These are phyloP conservation scores for Sebastes reedi DNA, from an alignment of 2,797 vertebrate genomes.

Conservation along the genomic window DNA sequence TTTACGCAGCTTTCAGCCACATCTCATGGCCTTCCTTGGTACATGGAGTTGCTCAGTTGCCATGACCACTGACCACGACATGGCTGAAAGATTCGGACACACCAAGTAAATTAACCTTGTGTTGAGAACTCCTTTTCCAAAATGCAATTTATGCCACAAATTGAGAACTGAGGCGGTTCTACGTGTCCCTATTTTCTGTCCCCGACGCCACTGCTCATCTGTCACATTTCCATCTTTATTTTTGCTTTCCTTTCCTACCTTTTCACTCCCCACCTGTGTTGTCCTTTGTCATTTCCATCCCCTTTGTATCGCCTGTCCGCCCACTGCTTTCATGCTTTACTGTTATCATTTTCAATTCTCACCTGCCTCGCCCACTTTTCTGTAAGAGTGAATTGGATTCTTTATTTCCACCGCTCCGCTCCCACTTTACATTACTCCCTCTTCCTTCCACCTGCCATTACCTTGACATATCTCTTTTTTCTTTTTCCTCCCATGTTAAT, in stretches of 20 bases:
- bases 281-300: conserved; percentile 32
- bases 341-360: conserved; percentile 60
- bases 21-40: neutral
- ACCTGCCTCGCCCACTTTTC: conserved; percentile 59
- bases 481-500: neutral
- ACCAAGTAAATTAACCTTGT: neutral
- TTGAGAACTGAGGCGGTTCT: neutral
- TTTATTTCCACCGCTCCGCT: neutral
- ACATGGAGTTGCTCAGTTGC: neutral
- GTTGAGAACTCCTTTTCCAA: neutral
- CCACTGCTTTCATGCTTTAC: conserved; percentile 55
- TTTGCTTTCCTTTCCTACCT: neutral
- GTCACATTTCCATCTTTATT: neutral
- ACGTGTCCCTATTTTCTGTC: neutral
- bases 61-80: neutral
- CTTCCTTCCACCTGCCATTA: neutral
- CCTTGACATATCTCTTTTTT: neutral
- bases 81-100: neutral
- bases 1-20: neutral
- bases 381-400: conserved; percentile 16
- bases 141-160: neutral
- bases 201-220: neutral
- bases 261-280: conserved; percentile 13
- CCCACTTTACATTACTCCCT: neutral
- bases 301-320: conserved; percentile 45